Conservation (phyloP, 2,888 invertebrate species). For the Stictocephala bisonia region DNA sequence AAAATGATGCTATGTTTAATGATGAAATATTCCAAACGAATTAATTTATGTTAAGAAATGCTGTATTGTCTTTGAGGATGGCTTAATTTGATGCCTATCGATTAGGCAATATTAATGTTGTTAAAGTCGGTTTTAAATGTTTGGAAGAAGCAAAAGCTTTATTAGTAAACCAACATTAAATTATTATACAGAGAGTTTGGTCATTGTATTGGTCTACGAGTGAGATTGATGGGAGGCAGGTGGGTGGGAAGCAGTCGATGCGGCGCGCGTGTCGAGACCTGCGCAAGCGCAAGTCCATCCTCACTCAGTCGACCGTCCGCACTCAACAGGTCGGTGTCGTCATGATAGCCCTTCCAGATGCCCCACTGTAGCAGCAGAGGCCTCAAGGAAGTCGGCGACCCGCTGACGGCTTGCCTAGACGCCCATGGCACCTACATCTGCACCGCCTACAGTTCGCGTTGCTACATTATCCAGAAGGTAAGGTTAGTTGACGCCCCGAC, state of each 20-base stretch:
- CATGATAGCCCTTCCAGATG: slow-evolving; percentile 62
- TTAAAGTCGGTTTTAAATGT: no score
- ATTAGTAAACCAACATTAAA: no score
- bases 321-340: slow-evolving; percentile 68
- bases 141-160: no score
- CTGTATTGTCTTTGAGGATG: no score
- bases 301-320: slow-evolving; percentile 60
- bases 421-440: slow-evolving; percentile 72
- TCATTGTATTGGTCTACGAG: not conserved
- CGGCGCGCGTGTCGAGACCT: slow-evolving; percentile 40
- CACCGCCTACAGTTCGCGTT: slow-evolving; percentile 72
- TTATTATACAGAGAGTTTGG: no score
- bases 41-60: no score
- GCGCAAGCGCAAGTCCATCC: slow-evolving; percentile 47
- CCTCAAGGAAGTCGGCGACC: slow-evolving; percentile 60
- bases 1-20: no score
- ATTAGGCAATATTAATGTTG: no score
- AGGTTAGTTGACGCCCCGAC: slow-evolving; percentile 54
- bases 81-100: no score
- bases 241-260: slow-evolving; percentile 6
- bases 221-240: not conserved
- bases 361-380: slow-evolving; percentile 64
- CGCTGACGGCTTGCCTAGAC: slow-evolving; percentile 67
- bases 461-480: slow-evolving; percentile 76
- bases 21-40: no score